phyloP scores from a whole-genome alignment of 2,888 invertebrate species.

The Sesamia inferens region DNA sequence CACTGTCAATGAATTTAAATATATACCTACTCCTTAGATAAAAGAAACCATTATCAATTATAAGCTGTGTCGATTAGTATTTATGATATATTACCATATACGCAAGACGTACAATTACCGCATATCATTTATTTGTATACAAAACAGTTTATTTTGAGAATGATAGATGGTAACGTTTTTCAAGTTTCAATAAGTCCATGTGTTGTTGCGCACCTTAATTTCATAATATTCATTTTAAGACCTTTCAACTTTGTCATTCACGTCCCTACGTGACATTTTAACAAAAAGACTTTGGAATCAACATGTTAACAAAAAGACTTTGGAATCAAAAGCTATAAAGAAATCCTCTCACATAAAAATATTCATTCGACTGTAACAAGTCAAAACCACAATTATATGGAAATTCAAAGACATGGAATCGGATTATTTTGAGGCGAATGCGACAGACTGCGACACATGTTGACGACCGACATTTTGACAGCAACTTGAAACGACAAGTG shows the following conservation, averaged over 20 bases:
- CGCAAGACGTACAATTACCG: background rate
- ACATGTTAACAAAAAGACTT: constrained; percentile 35
- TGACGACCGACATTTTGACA: constrained; percentile 27
- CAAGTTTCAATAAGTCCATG: background rate
- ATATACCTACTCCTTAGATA: no score
- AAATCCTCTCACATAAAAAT: constrained; percentile 52
- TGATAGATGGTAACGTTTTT: constrained; percentile 13
- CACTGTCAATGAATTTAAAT: background rate
- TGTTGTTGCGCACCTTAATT: background rate
- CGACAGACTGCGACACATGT: constrained; percentile 44
- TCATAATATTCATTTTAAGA: constrained; percentile 6
- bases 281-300: constrained; percentile 42
- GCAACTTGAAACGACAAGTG: constrained; percentile 26
- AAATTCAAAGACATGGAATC: constrained; percentile 69
- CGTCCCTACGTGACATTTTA: background rate
- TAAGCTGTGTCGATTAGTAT: background rate
- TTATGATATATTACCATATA: background rate
- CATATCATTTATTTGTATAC: background rate
- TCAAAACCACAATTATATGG: constrained; percentile 70
- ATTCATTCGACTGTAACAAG: constrained; percentile 40
- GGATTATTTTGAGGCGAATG: constrained; percentile 61
- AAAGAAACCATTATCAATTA: background rate
- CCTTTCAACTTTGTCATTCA: constrained; percentile 20
- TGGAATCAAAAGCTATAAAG: constrained; percentile 42
- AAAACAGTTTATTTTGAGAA: constrained; percentile 11